Evolutionary conservation across 2,797 vertebrate genomes (phyloP), one percentile per base, ranked within the genome.

Genomic region (Gymnoscopelus braueri): DNA sequence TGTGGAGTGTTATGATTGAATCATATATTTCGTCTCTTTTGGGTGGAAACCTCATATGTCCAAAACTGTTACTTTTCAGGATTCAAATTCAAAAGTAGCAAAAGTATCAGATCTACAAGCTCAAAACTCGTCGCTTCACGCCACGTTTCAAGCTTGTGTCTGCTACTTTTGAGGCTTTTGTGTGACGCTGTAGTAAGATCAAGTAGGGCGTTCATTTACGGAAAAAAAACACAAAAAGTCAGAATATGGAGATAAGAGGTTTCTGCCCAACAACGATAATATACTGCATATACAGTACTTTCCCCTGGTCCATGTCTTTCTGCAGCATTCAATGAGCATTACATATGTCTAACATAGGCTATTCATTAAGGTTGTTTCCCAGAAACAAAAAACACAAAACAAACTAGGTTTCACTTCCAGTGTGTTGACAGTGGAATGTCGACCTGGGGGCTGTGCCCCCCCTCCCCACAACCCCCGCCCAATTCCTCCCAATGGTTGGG

Each of bases 311-410:
- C 19, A 1, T 19, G 19, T 19, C 19, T 19, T 19, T 51, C 39
- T 67, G 11, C 70, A 85, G 66, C 71, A 73, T 69, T 4, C 65
- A 63, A 32, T 47, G 7, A 67, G 55, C 51, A 71, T 65, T 29
- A 4, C 39, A 32, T 64, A 63, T 68, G 63, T 82, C 24, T 6
- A 39, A 80, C 64, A 80, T 53, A 44, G 9, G 39, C 39, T 44
- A 71, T 72, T 73, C 32, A 60, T 39, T 53, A 44, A 44, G 44
- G 64, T 44, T 83, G 95, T 96, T 96, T 97, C 96, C 95, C 50
- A 94, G 95, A 96, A 96, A 96, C 94, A 80, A 79, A 75, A 78
- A 14, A 52, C 2, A 29, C 26, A 29, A 29, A 29, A 29, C 26
- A 29, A 29, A 29, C 26, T 7, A 47, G 19, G 55, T 71, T 78